Conservation (phyloP, 1,140 invertebrate species). For the Heliconius nattereri region DNA sequence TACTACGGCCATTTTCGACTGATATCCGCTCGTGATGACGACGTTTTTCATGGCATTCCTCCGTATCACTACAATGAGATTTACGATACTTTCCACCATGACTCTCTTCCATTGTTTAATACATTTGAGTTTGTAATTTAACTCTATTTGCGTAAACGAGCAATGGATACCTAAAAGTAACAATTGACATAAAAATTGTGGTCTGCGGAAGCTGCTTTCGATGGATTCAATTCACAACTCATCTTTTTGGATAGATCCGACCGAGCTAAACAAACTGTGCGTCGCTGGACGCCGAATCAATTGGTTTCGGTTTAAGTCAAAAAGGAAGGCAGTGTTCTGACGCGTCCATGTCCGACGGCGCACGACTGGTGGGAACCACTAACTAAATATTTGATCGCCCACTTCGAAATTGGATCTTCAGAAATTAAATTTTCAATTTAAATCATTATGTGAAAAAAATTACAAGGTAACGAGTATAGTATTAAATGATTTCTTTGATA, state of each 20-base stretch:
- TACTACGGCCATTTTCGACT: conserved; percentile 74
- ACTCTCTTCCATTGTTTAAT: conserved; percentile 44
- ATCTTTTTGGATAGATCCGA: conserved; percentile 72
- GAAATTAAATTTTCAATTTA: conserved; percentile 37
- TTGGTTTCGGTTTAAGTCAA: conserved; percentile 60
- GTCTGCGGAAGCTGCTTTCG: conserved; percentile 23
- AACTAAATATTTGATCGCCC: conserved; percentile 37
- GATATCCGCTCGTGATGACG: conserved; percentile 74
- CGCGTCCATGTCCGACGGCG: conserved; percentile 34
- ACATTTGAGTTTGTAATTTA: neutral
- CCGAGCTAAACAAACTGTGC: conserved; percentile 75
- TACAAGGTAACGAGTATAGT: neutral
- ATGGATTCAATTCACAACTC: conserved; percentile 72
- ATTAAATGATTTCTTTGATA: conserved; percentile 9
- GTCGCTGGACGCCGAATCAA: conserved; percentile 65
- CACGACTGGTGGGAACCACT: conserved; percentile 44
- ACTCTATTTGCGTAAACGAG: conserved; percentile 9
- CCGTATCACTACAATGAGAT: conserved; percentile 25
- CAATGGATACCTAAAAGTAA: conserved; percentile 38
- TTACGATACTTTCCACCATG: neutral
- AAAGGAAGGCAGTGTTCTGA: conserved; percentile 54
- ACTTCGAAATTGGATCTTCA: conserved; percentile 38
- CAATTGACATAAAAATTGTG: neutral
- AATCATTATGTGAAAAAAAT: conserved; percentile 3
- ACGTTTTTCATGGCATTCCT: conserved; percentile 67